phyloP scores from a whole-genome alignment of 2,797 vertebrate genomes.

The Pseudochirops cupreus region DNA sequence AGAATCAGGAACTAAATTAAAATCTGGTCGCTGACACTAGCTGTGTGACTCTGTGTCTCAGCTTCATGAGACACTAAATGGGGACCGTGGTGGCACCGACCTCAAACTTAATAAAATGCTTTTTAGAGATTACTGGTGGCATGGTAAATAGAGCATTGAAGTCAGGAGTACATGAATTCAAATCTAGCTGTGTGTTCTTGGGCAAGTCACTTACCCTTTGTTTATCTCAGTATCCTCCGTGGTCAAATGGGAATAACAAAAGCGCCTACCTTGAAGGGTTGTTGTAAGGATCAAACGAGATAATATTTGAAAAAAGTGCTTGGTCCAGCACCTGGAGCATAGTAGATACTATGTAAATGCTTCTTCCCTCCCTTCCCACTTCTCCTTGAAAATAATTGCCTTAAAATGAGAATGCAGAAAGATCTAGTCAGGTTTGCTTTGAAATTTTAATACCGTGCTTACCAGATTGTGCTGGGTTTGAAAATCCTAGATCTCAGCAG shows the following conservation, averaged over 20 bases:
- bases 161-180: neutral
- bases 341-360: neutral
- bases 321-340: neutral
- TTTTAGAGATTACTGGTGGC: neutral
- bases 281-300: neutral
- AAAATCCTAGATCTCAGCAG: neutral
- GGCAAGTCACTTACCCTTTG: neutral
- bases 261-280: neutral
- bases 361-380: neutral
- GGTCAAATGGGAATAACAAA: neutral
- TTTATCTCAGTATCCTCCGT: neutral
- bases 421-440: neutral
- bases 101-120: neutral
- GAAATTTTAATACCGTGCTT: neutral
- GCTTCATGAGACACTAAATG: neutral
- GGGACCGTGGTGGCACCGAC: no score
- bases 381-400: constrained; percentile 5
- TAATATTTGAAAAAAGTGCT: neutral
- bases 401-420: neutral
- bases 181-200: neutral
- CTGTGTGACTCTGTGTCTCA: neutral
- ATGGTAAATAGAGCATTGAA: neutral
- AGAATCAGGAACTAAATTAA: neutral
- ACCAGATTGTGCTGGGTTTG: neutral
- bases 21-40: neutral